These are phyloP conservation scores for Egretta garzetta DNA, from an alignment of 2,113 vertebrate genomes.

Conservation along the genomic window DNA sequence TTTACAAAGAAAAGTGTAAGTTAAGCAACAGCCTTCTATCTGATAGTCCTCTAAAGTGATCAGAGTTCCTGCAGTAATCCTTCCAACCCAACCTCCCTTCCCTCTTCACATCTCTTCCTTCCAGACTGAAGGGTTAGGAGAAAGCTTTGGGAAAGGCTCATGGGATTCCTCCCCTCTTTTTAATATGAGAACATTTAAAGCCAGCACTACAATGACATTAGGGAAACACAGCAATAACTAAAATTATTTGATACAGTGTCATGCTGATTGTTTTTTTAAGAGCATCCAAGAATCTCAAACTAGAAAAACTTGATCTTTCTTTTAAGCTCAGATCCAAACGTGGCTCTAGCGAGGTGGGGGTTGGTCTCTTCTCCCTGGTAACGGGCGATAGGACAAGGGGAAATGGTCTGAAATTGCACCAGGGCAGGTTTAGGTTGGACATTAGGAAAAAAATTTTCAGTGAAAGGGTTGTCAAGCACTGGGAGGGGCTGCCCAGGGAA, in stretches of 20 bases:
- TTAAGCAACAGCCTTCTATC: background rate
- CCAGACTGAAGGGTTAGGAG: background rate
- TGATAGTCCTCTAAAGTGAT: background rate
- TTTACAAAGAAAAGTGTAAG: background rate
- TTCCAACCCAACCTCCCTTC: background rate
- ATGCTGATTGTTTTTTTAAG: background rate
- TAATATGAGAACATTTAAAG: background rate
- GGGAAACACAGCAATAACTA: background rate
- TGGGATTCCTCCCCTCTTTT: background rate
- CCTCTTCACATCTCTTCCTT: background rate
- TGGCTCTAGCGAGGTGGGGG: too few relatives aligned
- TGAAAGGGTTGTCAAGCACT: too few relatives aligned
- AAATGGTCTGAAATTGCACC: too few relatives aligned
- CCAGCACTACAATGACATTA: background rate
- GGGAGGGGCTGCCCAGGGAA: too few relatives aligned
- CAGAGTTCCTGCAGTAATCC: background rate
- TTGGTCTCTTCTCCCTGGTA: too few relatives aligned
- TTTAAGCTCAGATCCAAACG: background rate
- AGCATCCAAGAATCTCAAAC: background rate
- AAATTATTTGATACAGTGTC: background rate
- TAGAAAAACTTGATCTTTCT: background rate
- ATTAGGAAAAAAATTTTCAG: too few relatives aligned
- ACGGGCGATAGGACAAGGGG: too few relatives aligned
- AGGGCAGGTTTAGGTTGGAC: too few relatives aligned
- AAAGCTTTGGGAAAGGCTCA: background rate